Evolutionary conservation across 1,140 invertebrate genomes (phyloP).

Genomic region (Nasonia vitripennis): DNA sequence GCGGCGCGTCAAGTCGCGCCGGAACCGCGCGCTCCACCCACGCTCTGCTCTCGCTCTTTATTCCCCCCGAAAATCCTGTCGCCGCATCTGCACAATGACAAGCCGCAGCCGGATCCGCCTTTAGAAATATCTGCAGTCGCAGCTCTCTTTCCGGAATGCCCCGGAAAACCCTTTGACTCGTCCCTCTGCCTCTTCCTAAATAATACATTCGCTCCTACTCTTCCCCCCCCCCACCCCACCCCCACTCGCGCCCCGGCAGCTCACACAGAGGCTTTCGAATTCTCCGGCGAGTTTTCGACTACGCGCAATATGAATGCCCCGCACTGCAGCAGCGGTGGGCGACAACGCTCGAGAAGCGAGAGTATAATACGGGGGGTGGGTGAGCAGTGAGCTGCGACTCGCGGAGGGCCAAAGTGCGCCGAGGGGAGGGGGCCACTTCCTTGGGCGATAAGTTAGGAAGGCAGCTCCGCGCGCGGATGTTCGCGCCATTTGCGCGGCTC

Average conservation of each 20-base stretch:
- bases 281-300: not conserved
- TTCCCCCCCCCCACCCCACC: too few relatives aligned
- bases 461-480: slow-evolving; percentile 60
- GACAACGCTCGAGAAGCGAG: not conserved
- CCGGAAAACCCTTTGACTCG: slow-evolving; percentile 14
- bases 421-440: slow-evolving; percentile 60
- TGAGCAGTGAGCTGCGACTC: not conserved
- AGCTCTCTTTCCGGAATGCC: not conserved
- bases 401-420: slow-evolving; percentile 29
- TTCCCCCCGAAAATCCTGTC: slow-evolving; percentile 34
- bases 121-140: slow-evolving; percentile 45
- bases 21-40: not conserved
- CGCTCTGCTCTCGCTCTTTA: slow-evolving; percentile 8
- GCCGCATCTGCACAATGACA: slow-evolving; percentile 33
- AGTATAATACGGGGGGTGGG: slow-evolving; percentile 14
- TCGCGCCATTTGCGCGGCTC: slow-evolving; percentile 65
- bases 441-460: slow-evolving; percentile 64
- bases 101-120: slow-evolving; percentile 34
- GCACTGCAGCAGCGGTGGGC: not conserved
- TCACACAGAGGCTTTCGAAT: not conserved
- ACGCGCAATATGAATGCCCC: slow-evolving; percentile 33
- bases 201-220: not conserved
- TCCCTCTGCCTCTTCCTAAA: slow-evolving; percentile 8
- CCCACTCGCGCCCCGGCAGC: not conserved
- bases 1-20: not conserved